phyloP scores from a whole-genome alignment of 35 echinoderm and acorn worm genomes.

The Anneissia japonica region DNA sequence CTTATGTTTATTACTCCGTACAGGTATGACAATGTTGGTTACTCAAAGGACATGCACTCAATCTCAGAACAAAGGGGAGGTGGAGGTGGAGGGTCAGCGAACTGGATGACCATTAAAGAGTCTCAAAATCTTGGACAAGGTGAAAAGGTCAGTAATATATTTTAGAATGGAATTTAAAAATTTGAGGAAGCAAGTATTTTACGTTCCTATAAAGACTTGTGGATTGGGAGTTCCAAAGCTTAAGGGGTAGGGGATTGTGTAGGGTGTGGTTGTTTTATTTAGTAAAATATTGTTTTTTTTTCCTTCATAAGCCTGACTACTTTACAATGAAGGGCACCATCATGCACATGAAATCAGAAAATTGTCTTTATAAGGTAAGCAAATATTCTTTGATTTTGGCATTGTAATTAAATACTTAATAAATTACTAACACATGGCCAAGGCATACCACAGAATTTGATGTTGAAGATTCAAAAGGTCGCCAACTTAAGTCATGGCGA shows the following conservation, averaged over 20 bases:
- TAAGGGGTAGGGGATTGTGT: neutral
- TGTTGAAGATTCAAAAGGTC: neutral
- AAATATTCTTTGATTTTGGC: too few relatives aligned
- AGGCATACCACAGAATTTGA: neutral
- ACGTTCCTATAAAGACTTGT: neutral
- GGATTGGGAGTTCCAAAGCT: neutral
- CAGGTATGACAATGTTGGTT: conserved; percentile 89
- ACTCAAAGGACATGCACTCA: conserved; percentile 67
- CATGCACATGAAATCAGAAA: conserved; percentile 68
- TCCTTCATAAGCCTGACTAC: conserved; percentile 83
- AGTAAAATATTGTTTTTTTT: conserved; percentile 9
- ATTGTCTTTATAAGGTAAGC: conserved; percentile 95
- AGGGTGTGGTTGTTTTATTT: neutral
- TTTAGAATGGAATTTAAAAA: neutral
- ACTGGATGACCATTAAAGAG: conserved; percentile 69
- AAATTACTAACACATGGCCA: neutral
- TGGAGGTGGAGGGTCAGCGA: conserved; percentile 55
- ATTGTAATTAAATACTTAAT: neutral
- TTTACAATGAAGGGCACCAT: conserved; percentile 77
- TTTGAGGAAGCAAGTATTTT: conserved; percentile 8
- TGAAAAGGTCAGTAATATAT: conserved; percentile 66
- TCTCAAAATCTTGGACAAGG: conserved; percentile 76
- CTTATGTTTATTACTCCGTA: neutral
- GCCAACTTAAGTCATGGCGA: too few relatives aligned
- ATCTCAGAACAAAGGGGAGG: conserved; percentile 53